These are phyloP conservation scores for Pachypsylla venusta DNA, from an alignment of 1,140 invertebrate genomes.

Conservation along the genomic window DNA sequence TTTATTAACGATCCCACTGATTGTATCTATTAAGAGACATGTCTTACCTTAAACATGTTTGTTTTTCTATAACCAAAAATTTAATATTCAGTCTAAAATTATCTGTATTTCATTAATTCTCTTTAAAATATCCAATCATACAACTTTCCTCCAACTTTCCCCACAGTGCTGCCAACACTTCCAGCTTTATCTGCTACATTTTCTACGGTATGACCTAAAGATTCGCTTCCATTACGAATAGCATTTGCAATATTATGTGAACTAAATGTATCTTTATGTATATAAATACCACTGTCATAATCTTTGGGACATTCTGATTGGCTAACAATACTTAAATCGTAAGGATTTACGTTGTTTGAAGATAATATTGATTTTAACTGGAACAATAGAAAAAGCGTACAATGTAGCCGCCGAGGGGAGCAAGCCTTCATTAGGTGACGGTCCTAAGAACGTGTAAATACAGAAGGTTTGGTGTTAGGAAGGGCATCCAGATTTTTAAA, in stretches of 20 bases:
- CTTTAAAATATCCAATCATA: slow-evolving; percentile 34
- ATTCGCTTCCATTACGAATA: slow-evolving; percentile 32
- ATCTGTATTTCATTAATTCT: too few relatives aligned
- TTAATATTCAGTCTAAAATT: too few relatives aligned
- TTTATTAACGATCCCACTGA: too few relatives aligned
- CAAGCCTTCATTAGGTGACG: too few relatives aligned
- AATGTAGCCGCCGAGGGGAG: too few relatives aligned
- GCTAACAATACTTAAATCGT: slow-evolving; percentile 53
- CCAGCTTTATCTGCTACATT: slow-evolving; percentile 56
- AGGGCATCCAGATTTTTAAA: too few relatives aligned
- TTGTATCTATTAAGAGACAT: too few relatives aligned
- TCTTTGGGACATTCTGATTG: slow-evolving; percentile 46
- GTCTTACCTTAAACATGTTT: too few relatives aligned
- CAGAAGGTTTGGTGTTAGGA: too few relatives aligned
- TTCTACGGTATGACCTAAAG: slow-evolving; percentile 5
- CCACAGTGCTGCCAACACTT: slow-evolving; percentile 41
- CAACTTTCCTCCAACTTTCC: slow-evolving; percentile 37
- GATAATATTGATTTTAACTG: slow-evolving; percentile 45
- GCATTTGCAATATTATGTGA: slow-evolving; percentile 49
- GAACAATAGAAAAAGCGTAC: too few relatives aligned
- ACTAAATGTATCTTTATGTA: slow-evolving; percentile 57
- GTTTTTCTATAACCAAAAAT: too few relatives aligned
- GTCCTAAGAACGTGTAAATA: too few relatives aligned
- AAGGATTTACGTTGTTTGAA: slow-evolving; percentile 49
- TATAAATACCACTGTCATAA: slow-evolving; percentile 40